Evolutionary conservation across 2,888 invertebrate species (phyloP).

Genomic region (Seira musarum): DNA sequence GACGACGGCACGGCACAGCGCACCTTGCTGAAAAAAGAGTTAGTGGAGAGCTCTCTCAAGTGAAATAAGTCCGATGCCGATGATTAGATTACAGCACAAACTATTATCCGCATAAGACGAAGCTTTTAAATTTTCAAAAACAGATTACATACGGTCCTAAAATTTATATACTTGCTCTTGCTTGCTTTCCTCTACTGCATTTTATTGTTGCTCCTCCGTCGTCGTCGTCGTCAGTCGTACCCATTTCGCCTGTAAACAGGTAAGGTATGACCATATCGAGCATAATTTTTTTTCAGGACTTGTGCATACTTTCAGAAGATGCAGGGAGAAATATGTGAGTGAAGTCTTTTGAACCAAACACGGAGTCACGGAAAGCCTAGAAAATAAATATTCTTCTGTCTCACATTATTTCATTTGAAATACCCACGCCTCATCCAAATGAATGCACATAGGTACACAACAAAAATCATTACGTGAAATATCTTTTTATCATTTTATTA

Average conservation of each 20-base stretch:
- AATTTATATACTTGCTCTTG: constrained; percentile 1
- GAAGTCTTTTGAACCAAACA: neutral
- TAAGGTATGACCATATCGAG: constrained; percentile 19
- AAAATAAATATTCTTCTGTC: constrained; percentile 6
- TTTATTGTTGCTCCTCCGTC: neutral
- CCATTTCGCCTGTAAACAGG: neutral
- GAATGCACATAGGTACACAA: neutral
- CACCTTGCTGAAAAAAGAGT: constrained; percentile 39
- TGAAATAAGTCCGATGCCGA: constrained; percentile 61
- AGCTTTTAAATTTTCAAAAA: constrained; percentile 40
- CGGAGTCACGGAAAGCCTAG: constrained; percentile 2
- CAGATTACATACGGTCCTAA: constrained; percentile 30
- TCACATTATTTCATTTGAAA: constrained; percentile 4
- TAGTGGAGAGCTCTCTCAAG: constrained; percentile 45
- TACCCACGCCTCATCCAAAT: constrained; percentile 6
- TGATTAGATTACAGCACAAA: constrained; percentile 59
- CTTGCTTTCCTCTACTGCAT: neutral
- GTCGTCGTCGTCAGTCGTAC: neutral
- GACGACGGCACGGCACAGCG: constrained; percentile 60
- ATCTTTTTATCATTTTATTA: constrained; percentile 12
- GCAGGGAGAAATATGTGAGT: neutral
- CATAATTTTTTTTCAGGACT: neutral
- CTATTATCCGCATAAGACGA: constrained; percentile 44
- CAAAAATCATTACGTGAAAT: neutral
- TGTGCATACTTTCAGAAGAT: no score